Base-by-base conservation (phyloP, 2,797 vertebrate species). In the Protosalanx chinensis region DNA sequence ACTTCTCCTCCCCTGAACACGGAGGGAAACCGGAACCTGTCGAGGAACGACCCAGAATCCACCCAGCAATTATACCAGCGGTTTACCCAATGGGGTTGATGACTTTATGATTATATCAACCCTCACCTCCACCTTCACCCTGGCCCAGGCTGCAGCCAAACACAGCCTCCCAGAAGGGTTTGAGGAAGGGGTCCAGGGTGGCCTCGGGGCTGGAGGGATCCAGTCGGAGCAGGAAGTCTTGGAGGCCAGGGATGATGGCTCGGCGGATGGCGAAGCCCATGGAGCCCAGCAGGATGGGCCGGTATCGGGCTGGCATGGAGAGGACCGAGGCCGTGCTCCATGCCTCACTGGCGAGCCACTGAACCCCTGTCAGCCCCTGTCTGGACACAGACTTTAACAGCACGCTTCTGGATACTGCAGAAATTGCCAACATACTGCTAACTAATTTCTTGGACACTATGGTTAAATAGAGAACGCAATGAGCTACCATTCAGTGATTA, bases 311-410 rank as follows among this genome's bases (percentile, higher is more conserved):
- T 0, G 90, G 89, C 1, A 77, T 85, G 10, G 92, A 91, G 71
- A 94, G 88, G 62, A 93, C 72, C 0, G 92, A 86, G n/a, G 93
- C 92, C 13, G 93, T 94, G 78, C 91, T 93, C 93, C 93, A 94
- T 23, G 93, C 93, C 76, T 94, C 92, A 29, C 93, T 94, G 35
- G 92, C 93, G 67, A 94, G 77, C 93, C 93, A 94, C 71, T 93
- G 93, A 60, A 93, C 89, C 6, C 90, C 92, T 53, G 84, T 88
- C 58, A 94, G 86, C n/a, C 83, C 90, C 68, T 87, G 76, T 68
- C 84, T 90, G 63, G 80, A 64, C 8, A 59, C 8, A 23, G 20
- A 59, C 20, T 20, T 23, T 12, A 59, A 60, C 23, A 60, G 16
- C 23, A 46, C 10, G 10, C 41, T 37, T 37, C 4, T 37, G 41